Percentiles rank a stretch among this genome's conserved stretches.
phyloP scores from a whole-genome alignment of 2,888 invertebrate genomes.

The Rhagonycha fulva region DNA sequence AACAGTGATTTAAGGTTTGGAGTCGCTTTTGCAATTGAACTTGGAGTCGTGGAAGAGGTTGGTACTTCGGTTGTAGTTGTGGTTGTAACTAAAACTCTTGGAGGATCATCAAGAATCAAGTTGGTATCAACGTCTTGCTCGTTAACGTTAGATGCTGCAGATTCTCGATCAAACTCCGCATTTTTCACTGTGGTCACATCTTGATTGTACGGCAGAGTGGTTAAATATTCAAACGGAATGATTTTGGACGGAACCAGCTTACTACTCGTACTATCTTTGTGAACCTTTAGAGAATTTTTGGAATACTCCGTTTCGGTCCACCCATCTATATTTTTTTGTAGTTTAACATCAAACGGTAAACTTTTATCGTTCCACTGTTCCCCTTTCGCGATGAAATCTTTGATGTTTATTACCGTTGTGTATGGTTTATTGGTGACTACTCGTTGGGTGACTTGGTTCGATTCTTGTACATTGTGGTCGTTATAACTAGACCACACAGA shows the following conservation, averaged over 20 bases:
- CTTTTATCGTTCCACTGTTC: conserved; percentile 48
- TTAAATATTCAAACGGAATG: conserved; percentile 78
- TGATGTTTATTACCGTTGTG: conserved; percentile 55
- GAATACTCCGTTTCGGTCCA: conserved; percentile 82
- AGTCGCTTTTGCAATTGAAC: conserved; percentile 20
- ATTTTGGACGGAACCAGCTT: conserved; percentile 69
- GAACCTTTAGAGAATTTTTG: conserved; percentile 55
- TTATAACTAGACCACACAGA: conserved; percentile 53
- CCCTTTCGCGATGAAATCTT: conserved; percentile 54
- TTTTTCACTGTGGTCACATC: conserved; percentile 32
- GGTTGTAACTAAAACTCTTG: not conserved
- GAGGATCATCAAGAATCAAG: conserved; percentile 35
- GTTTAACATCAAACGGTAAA: conserved; percentile 70
- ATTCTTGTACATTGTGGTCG: conserved; percentile 58
- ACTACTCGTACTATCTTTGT: conserved; percentile 56
- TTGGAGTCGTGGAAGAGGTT: not conserved
- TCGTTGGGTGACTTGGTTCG: conserved; percentile 54
- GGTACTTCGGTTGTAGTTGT: conserved; percentile 14
- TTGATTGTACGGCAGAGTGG: conserved; percentile 59
- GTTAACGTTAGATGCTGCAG: conserved; percentile 41
- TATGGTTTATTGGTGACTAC: conserved; percentile 43
- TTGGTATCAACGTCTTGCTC: conserved; percentile 45
- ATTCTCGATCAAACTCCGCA: conserved; percentile 40
- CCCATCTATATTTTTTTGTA: conserved; percentile 83
- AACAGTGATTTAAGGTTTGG: conserved; percentile 41